These are phyloP conservation scores for Agriopis marginaria DNA, from an alignment of 2,888 invertebrate species.

Conservation along the genomic window DNA sequence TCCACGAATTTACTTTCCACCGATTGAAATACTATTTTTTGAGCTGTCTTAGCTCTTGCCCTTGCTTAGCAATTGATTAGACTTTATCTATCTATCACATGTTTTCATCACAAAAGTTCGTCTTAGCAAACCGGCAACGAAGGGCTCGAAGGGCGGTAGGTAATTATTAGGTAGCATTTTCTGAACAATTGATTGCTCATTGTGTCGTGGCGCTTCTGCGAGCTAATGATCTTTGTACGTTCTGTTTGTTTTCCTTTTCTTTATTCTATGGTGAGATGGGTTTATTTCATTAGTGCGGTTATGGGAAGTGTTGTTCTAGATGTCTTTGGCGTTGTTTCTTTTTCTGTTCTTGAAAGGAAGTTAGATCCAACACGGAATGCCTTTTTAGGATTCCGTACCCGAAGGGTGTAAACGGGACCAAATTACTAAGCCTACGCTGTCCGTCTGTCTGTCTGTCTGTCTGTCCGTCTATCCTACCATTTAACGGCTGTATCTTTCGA, in stretches of 20 bases:
- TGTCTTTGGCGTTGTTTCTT: not conserved
- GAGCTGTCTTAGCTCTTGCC: too few species aligned
- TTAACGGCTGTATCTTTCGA: too few species aligned
- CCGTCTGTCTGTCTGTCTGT: too few species aligned
- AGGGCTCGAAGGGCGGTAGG: slow-evolving; percentile 41
- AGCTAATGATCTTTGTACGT: slow-evolving; percentile 54
- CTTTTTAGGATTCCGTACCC: too few species aligned
- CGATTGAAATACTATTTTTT: too few species aligned
- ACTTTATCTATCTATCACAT: too few species aligned
- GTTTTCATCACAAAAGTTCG: slow-evolving; percentile 49
- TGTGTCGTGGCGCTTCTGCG: slow-evolving; percentile 54
- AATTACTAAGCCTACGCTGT: too few species aligned
- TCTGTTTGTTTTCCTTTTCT: slow-evolving; percentile 51
- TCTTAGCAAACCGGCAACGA: slow-evolving; percentile 52
- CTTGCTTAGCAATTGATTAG: too few species aligned
- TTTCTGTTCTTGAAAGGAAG: not conserved
- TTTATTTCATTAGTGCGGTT: slow-evolving; percentile 25
- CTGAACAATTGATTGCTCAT: slow-evolving; percentile 69
- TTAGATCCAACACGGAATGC: not conserved
- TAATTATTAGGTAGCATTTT: slow-evolving; percentile 70
- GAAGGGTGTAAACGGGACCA: too few species aligned
- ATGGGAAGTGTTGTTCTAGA: slow-evolving; percentile 10
- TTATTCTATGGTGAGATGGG: slow-evolving; percentile 26
- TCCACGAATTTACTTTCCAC: too few species aligned
- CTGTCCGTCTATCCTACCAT: too few species aligned